Conservation (phyloP, 2,888 invertebrate species). For the Pseudolycoriella hygida region DNA sequence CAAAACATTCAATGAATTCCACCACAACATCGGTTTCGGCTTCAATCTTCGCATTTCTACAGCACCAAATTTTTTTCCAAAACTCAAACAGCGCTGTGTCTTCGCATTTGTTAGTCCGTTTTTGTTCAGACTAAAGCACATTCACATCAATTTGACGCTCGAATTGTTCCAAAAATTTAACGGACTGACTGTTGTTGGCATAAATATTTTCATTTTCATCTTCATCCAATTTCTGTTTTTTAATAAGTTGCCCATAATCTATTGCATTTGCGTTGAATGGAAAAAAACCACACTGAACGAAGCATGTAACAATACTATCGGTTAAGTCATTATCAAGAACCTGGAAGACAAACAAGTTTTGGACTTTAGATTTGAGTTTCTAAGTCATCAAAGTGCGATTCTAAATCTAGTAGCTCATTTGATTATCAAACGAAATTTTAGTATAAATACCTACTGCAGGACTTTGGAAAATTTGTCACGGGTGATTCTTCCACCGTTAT, state of each 20-base stretch:
- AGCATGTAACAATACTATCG: too few relatives aligned
- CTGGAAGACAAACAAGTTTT: too few relatives aligned
- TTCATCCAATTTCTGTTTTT: too few relatives aligned
- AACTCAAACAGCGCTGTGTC: background rate
- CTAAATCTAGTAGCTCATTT: too few relatives aligned
- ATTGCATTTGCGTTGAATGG: background rate
- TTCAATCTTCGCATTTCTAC: too few relatives aligned
- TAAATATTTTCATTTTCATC: too few relatives aligned
- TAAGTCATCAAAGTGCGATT: too few relatives aligned
- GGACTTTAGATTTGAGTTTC: too few relatives aligned
- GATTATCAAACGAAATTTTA: too few relatives aligned
- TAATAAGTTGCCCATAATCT: background rate
- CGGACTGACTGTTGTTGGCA: background rate
- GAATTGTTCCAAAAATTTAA: background rate
- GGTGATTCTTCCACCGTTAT: background rate
- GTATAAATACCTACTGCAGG: background rate
- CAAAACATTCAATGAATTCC: too few relatives aligned
- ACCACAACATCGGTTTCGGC: too few relatives aligned
- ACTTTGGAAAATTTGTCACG: conserved; percentile 2
- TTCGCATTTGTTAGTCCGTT: background rate
- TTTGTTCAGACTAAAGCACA: background rate
- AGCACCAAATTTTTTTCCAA: background rate
- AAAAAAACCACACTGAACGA: background rate
- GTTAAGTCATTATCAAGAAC: too few relatives aligned
- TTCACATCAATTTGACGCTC: background rate